Evolutionary conservation across 2,888 invertebrate species (phyloP).

Genomic region (Reticulitermes lucifugus): DNA sequence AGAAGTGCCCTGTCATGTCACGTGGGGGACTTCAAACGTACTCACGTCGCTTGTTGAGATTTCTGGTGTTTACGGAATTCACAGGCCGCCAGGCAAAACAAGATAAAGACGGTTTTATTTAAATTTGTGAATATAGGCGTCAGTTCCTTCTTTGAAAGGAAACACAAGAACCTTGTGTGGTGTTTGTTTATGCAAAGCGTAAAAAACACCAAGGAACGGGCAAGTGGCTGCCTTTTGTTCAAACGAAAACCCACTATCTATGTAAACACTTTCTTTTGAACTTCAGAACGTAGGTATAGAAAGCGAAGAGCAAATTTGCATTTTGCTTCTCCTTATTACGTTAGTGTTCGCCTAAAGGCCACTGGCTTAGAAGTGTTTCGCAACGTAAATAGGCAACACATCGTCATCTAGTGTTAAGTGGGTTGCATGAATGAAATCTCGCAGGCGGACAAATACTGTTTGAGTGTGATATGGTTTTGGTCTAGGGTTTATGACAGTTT

Average conservation of each 20-base stretch:
- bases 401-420: too few relatives aligned
- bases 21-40: background rate
- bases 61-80: background rate
- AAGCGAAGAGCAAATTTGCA: background rate
- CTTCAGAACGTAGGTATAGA: background rate
- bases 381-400: too few relatives aligned
- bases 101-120: conserved; percentile 1
- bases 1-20: too few relatives aligned
- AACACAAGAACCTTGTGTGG: background rate
- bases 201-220: background rate
- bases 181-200: background rate
- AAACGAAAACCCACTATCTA: background rate
- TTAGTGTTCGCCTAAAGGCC: too few relatives aligned
- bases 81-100: background rate
- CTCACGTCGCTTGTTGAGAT: background rate
- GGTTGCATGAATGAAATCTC: too few relatives aligned
- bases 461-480: too few relatives aligned
- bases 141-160: background rate
- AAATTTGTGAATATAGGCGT: background rate
- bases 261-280: background rate
- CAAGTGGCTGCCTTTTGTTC: background rate
- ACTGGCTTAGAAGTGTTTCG: too few relatives aligned
- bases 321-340: background rate
- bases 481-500: too few relatives aligned
- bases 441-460: too few relatives aligned